Evolutionary conservation across 2,888 invertebrate genomes (phyloP).

Genomic region (Drosophila neutralis): DNA sequence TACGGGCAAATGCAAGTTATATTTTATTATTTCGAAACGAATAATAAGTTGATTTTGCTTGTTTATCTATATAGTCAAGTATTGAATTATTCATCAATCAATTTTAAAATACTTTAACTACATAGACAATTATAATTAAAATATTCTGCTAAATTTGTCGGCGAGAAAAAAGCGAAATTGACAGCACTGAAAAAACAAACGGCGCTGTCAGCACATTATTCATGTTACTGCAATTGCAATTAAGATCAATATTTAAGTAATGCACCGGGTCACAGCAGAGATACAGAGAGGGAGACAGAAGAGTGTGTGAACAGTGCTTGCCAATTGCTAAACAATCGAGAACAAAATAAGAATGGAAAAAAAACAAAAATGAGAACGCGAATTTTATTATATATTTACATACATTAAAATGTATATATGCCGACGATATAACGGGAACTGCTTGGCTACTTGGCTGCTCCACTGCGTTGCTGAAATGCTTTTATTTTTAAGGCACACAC

Average conservation of each 20-base stretch:
- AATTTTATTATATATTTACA: slow-evolving; percentile 56
- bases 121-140: neutral
- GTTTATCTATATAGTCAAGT: neutral
- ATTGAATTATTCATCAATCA: neutral
- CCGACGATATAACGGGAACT: slow-evolving; percentile 45
- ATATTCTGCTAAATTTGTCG: neutral
- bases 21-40: neutral
- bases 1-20: neutral
- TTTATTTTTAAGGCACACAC: slow-evolving; percentile 32
- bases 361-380: slow-evolving; percentile 27
- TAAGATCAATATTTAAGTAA: slow-evolving; percentile 70
- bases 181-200: slow-evolving; percentile 5
- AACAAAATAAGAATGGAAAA: slow-evolving; percentile 28
- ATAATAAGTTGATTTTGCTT: neutral
- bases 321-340: slow-evolving; percentile 66
- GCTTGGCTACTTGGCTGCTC: slow-evolving; percentile 7
- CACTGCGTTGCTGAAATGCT: slow-evolving; percentile 63
- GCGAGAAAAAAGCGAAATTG: neutral
- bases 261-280: slow-evolving; percentile 49
- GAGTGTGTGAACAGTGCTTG: slow-evolving; percentile 13
- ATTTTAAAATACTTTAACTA: neutral
- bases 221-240: slow-evolving; percentile 50
- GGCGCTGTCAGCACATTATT: slow-evolving; percentile 26
- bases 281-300: neutral
- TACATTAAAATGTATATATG: slow-evolving; percentile 26